Evolutionary conservation across 2,113 vertebrate genomes (phyloP).

Genomic region (Tauraco erythrolophus): DNA sequence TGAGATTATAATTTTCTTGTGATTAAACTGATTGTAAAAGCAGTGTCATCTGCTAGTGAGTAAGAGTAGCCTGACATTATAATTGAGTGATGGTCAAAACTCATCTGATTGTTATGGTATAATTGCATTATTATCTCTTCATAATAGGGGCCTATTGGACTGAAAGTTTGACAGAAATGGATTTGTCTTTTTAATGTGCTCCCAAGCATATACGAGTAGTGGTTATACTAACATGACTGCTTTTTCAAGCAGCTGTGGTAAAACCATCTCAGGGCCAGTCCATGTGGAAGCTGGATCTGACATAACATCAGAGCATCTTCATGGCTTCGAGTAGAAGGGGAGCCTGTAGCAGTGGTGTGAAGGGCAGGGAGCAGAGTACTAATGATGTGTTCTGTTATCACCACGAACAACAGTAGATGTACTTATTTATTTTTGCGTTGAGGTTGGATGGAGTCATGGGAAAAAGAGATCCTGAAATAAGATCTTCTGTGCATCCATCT

Average conservation of each 20-base stretch:
- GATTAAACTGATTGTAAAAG: conserved; percentile 5
- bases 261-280: background rate
- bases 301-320: background rate
- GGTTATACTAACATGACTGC: background rate
- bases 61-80: background rate
- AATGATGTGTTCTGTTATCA: background rate
- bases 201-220: background rate
- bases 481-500: background rate
- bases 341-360: background rate
- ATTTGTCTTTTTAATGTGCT: background rate
- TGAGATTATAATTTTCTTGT: background rate
- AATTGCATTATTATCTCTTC: background rate
- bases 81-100: background rate
- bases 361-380: background rate
- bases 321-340: background rate
- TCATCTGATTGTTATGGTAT: background rate
- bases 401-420: background rate
- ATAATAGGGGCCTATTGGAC: background rate
- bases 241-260: background rate
- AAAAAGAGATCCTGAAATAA: background rate
- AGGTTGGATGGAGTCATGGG: background rate
- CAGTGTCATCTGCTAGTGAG: background rate
- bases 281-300: background rate
- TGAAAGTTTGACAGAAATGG: background rate
- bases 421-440: background rate